phyloP scores from a whole-genome alignment of 1,140 invertebrate species.

The Drosophila pachea region DNA sequence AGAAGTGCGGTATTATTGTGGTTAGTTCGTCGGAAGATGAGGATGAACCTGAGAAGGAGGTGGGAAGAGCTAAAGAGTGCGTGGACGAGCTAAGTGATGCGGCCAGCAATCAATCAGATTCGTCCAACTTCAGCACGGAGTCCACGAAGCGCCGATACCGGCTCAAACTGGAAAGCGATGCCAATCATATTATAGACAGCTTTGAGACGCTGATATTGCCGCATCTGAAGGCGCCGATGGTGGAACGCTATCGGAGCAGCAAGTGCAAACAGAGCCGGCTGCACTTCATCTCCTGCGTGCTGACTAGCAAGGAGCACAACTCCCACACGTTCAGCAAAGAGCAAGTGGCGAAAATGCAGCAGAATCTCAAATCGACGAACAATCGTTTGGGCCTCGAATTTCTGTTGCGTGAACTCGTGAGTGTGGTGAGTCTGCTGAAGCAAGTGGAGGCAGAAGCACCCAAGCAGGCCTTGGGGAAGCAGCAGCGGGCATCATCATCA shows the following conservation, averaged over 20 bases:
- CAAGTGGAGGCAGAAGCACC: constrained; percentile 27
- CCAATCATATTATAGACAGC: constrained; percentile 56
- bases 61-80: neutral
- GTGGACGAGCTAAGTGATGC: neutral
- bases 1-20: constrained; percentile 2
- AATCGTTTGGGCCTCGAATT: constrained; percentile 62
- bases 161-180: constrained; percentile 46
- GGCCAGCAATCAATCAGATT: constrained; percentile 30
- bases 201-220: constrained; percentile 72
- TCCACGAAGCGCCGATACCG: constrained; percentile 39
- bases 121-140: constrained; percentile 28
- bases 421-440: constrained; percentile 62
- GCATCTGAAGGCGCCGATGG: constrained; percentile 43
- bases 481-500: neutral
- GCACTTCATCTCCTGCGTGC: constrained; percentile 68
- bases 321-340: constrained; percentile 56
- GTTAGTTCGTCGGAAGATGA: constrained; percentile 52
- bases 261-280: constrained; percentile 49
- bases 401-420: constrained; percentile 59
- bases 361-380: constrained; percentile 57
- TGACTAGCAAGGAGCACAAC: constrained; percentile 64
- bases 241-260: constrained; percentile 47
- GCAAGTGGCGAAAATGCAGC: constrained; percentile 63
- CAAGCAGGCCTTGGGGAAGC: constrained; percentile 25
- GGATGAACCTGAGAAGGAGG: neutral